A percentile compares a stretch with the other conserved stretches of the same genome.
These are phyloP conservation scores for Pluvianellus socialis DNA, from an alignment of 2,113 vertebrate genomes.

Conservation along the genomic window DNA sequence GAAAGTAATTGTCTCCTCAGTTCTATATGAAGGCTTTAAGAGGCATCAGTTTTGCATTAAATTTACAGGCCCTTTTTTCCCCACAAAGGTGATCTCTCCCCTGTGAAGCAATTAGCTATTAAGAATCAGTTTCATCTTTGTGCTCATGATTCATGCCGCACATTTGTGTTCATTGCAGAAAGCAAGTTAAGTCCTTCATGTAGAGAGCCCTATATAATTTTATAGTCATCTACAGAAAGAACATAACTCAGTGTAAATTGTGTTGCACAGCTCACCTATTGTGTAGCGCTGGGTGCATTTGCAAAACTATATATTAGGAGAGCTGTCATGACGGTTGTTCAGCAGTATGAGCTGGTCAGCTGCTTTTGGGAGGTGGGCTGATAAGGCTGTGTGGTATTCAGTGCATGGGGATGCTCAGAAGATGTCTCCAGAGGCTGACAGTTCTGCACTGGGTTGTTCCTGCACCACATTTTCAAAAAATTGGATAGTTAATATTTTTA, in stretches of 20 bases:
- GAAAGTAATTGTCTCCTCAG: not conserved
- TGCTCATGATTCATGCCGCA: constrained; percentile 22
- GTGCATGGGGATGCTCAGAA: not conserved
- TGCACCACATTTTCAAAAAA: not conserved
- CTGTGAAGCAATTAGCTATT: constrained; percentile 42
- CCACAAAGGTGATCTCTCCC: constrained; percentile 12
- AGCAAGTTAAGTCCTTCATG: constrained; percentile 12
- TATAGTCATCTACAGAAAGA: constrained; percentile 22
- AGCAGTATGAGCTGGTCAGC: not conserved
- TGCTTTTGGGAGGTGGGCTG: not conserved
- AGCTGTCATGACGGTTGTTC: not conserved
- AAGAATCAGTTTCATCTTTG: constrained; percentile 16
- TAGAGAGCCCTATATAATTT: constrained; percentile 41
- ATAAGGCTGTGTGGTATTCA: not conserved
- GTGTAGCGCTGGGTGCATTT: not conserved
- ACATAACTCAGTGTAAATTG: constrained; percentile 48
- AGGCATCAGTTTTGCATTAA: not conserved
- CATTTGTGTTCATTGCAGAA: constrained; percentile 32
- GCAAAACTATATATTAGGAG: not conserved
- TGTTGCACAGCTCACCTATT: not conserved
- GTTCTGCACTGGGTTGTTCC: not conserved
- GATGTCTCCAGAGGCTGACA: not conserved
- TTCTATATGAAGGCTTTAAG: not conserved
- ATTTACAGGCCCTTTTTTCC: not conserved
- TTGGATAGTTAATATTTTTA: not conserved